phyloP scores from a whole-genome alignment of 2,888 invertebrate genomes.

The Azorinus chamasolen region DNA sequence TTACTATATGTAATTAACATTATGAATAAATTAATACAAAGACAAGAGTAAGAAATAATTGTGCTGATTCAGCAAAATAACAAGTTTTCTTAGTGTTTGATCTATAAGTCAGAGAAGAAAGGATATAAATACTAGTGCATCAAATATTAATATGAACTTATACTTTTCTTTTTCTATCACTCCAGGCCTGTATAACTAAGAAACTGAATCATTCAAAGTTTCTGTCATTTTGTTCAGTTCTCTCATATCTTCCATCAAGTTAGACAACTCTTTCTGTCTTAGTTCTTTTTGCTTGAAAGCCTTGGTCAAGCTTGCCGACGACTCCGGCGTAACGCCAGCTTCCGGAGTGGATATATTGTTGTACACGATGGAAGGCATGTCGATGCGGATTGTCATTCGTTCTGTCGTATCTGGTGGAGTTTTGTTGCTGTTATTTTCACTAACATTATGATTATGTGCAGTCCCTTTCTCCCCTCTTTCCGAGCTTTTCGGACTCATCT shows the following conservation, averaged over 20 bases:
- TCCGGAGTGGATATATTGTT: constrained; percentile 66
- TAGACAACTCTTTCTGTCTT: constrained; percentile 73
- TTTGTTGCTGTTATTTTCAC: constrained; percentile 11
- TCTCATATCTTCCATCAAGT: constrained; percentile 79
- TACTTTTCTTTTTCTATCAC: no score
- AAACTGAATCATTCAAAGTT: constrained; percentile 10
- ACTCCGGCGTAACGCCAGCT: constrained; percentile 9
- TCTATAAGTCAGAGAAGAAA: no score
- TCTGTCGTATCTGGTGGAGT: constrained; percentile 35
- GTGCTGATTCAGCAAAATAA: no score
- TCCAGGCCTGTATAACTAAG: no score
- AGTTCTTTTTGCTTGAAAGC: constrained; percentile 78
- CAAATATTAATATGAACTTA: no score
- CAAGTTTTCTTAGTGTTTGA: no score
- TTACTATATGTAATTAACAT: no score
- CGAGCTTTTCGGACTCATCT: constrained; percentile 25
- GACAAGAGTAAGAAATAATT: no score
- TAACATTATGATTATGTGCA: constrained; percentile 12
- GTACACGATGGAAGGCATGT: constrained; percentile 80
- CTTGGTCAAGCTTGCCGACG: constrained; percentile 57
- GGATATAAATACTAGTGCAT: no score
- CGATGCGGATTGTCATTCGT: constrained; percentile 71
- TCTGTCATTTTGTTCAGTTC: constrained; percentile 77
- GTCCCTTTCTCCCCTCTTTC: constrained; percentile 22
- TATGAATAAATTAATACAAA: no score